Conservation (phyloP, 2,888 invertebrate genomes). For the Acronicta psi region DNA sequence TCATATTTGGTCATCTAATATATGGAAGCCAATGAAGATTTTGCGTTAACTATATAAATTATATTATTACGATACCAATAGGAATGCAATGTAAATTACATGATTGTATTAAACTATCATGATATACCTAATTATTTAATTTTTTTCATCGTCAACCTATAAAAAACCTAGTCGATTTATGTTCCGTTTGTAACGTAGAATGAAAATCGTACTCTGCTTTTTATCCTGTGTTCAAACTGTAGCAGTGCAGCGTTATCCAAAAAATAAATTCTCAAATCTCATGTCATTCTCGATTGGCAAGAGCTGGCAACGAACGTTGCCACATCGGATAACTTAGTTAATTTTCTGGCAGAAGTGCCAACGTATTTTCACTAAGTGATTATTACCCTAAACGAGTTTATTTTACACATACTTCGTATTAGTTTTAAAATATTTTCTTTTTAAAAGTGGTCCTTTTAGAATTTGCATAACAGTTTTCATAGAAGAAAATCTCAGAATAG, state of each 20-base stretch:
- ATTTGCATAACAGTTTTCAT: not conserved
- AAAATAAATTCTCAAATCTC: constrained; percentile 20
- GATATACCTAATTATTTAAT: no score
- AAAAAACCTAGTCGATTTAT: no score
- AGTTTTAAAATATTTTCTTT: constrained; percentile 9
- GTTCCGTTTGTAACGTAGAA: not conserved
- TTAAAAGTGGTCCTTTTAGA: not conserved
- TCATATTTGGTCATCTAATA: not conserved
- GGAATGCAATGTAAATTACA: no score
- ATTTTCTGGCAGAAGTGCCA: constrained; percentile 51
- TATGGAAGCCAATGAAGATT: not conserved
- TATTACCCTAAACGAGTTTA: constrained; percentile 29
- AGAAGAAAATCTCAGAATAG: constrained; percentile 5
- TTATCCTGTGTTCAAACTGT: not conserved
- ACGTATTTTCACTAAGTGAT: constrained; percentile 50
- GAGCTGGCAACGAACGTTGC: constrained; percentile 43
- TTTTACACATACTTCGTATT: constrained; percentile 8
- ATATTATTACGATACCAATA: no score
- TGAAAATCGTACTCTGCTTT: not conserved
- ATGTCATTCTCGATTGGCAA: constrained; percentile 35
- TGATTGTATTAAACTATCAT: no score
- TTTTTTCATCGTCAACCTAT: no score
- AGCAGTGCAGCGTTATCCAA: constrained; percentile 8
- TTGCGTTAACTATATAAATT: not conserved
- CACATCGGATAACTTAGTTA: constrained; percentile 52